Conservation (phyloP, 2,888 invertebrate species). For the Prosopocoilus inquinatus region DNA sequence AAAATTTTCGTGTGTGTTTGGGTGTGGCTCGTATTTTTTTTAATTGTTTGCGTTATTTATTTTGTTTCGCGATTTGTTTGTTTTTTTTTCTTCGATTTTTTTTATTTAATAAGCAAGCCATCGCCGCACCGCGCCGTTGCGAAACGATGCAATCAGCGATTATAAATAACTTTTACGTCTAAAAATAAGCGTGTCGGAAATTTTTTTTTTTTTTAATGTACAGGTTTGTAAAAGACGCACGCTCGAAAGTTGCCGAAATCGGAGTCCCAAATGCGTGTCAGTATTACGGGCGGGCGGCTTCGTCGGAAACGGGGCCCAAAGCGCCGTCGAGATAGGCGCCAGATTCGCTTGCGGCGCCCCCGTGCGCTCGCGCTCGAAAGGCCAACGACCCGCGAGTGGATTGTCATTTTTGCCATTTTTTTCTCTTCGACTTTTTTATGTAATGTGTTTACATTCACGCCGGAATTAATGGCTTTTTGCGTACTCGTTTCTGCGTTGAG, state of each 20-base stretch:
- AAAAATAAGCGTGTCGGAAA: too few species aligned
- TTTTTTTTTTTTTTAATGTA: too few species aligned
- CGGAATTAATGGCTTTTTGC: slow-evolving; percentile 28
- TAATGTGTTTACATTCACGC: slow-evolving; percentile 27
- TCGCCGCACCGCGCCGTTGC: too few species aligned
- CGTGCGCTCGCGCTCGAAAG: slow-evolving; percentile 15
- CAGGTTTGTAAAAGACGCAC: slow-evolving; percentile 22
- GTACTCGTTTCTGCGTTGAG: slow-evolving; percentile 24
- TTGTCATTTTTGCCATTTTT: slow-evolving; percentile 29
- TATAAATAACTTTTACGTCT: too few species aligned
- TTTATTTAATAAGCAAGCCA: too few species aligned
- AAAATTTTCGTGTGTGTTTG: too few species aligned
- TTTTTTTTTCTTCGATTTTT: too few species aligned
- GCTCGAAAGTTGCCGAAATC: slow-evolving; percentile 28
- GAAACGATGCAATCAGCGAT: too few species aligned
- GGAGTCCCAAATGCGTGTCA: slow-evolving; percentile 31
- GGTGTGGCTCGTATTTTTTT: too few species aligned
- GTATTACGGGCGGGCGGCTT: slow-evolving; percentile 25
- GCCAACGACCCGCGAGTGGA: slow-evolving; percentile 28
- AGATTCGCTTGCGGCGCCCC: slow-evolving; percentile 27
- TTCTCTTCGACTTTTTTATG: slow-evolving; percentile 28
- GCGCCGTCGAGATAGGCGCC: slow-evolving; percentile 11
- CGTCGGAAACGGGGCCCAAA: slow-evolving; percentile 10
- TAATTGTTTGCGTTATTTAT: too few species aligned
- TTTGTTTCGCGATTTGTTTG: too few species aligned